Evolutionary conservation across 2,113 vertebrate species (phyloP).

Genomic region (Balaenoptera acutorostrata): DNA sequence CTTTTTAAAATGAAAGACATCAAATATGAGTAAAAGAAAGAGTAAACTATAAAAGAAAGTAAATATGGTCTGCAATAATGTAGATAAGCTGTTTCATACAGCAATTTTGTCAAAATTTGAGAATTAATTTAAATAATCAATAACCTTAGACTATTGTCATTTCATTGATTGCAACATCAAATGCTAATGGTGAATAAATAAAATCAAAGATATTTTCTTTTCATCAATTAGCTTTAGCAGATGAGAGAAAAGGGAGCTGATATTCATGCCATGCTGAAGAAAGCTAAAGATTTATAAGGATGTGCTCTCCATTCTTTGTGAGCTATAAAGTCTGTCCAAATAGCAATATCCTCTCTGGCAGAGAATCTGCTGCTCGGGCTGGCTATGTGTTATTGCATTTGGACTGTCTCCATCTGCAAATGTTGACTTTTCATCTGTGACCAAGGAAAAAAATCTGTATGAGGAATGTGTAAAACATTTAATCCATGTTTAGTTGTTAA

Average conservation of each 20-base stretch:
- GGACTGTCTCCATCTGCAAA: constrained; percentile 76
- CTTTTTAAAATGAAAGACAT: not conserved
- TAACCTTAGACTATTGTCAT: not conserved
- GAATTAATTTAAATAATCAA: constrained; percentile 55
- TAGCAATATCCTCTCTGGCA: constrained; percentile 71
- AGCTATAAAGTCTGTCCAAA: constrained; percentile 72
- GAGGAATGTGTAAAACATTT: constrained; percentile 73
- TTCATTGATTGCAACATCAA: constrained; percentile 43
- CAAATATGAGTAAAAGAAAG: not conserved
- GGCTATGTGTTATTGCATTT: constrained; percentile 72
- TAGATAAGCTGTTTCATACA: constrained; percentile 32
- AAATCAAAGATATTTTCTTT: constrained; percentile 24
- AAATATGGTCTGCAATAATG: not conserved
- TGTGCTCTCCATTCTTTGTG: constrained; percentile 52
- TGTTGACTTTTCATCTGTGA: constrained; percentile 80
- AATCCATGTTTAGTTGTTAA: constrained; percentile 81
- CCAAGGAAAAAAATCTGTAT: constrained; percentile 70
- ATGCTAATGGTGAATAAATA: constrained; percentile 32
- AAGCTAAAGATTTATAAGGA: constrained; percentile 63
- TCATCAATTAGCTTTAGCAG: not conserved
- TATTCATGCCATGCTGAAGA: constrained; percentile 44
- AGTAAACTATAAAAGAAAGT: not conserved
- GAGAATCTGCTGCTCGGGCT: constrained; percentile 68
- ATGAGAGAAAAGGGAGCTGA: not conserved
- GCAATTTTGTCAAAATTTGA: constrained; percentile 56